Base-by-base conservation (phyloP, 2,888 invertebrate species). In the Apeira syringaria region DNA sequence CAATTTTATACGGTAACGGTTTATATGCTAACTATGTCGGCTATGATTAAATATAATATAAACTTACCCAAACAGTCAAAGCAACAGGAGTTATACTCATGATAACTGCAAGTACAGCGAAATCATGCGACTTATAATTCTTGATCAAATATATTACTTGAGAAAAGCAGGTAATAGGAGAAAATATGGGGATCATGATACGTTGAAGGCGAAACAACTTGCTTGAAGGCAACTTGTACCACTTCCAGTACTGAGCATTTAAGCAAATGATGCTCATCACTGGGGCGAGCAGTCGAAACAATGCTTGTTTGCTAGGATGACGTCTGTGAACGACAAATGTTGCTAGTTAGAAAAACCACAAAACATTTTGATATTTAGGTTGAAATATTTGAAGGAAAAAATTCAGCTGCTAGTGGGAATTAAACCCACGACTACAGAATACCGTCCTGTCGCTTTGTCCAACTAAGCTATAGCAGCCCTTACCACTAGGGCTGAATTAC, bases 231-330 rank as follows among this genome's bases (percentile, higher is more conserved):
- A 1, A 8, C 2, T 8, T 28, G 5, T 22, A 43, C 43, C 43
- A 43, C 2, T 10, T 10, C 43, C 43, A 43, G 7, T 9, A 6
- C 8, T 43, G 36, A 1, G 43, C 7, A 17, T 43, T 43, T n/a
- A 43, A 5, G 4, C 27, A 30, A 5, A 37, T 9, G 5, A 28
- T 2, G 1, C 32, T 37, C 43, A 43, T 43, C 2, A 28, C 1
- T 1, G 27, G 8, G 1, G 32, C 31, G 3, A 43, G 5, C 7
- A 24, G 5, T n/a, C 13, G 34, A 5, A 34, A 34, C 2, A 41
- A 34, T 1, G 17, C 9, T 12, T 41, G 41, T 8, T 41, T 4
- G 11, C 17, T 17, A 11, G 41, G 41, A 10, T 34, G 11, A 6
- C 24, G 28, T 4, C 41, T 41, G 25, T 17, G 33, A 41, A 10